Evolutionary conservation across 2,113 vertebrate genomes (phyloP), one percentile per base, ranked within the genome.

Genomic region (Nanorana parkeri): DNA sequence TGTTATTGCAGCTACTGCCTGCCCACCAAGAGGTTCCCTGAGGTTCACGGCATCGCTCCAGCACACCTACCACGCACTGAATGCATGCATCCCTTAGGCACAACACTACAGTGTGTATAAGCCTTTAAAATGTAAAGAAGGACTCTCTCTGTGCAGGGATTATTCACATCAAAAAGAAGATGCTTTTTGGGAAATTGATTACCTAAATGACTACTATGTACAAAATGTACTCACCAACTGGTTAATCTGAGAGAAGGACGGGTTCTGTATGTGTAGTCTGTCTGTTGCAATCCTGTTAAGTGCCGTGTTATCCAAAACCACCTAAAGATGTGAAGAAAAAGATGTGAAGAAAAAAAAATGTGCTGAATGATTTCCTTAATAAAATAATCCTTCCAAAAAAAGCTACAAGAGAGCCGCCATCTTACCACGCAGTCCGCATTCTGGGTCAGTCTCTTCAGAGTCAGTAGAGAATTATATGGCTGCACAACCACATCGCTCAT

Each of bases 401-500:
- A 5, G 17, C 17, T n/a, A 2, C 24, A 19, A 66, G 5, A 66
- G 23, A 52, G 0, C 16, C 3, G 21, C 3, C 1, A 56, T 10
- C 95, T 94, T 87, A 99, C 97, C 96, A 99, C 97, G 1, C 97
- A 99, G 90, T 99, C 97, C 2, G 97, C 97, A 0, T 99, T 99
- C 93, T 98, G 97, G 5, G 97, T 99, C 89, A 99, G 94, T 87
- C 98, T 94, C 91, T 99, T 99, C 80, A 99, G 91, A 0, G 97
- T 99, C 81, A 99, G 94, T 73, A 99, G 92, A 0, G 97, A 99
- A 92, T 99, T 99, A 90, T 98, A 99, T 0, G 97, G 98, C 89
- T 99, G 97, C 21, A 99, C 97, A 0, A 99, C 98, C 55, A 99
- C 97, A 1, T 99, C 97, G 0, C 98, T 99, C 97, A 99, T 99